phyloP scores from a whole-genome alignment of 2,113 vertebrate species.

The Potamarius usumacintae region DNA sequence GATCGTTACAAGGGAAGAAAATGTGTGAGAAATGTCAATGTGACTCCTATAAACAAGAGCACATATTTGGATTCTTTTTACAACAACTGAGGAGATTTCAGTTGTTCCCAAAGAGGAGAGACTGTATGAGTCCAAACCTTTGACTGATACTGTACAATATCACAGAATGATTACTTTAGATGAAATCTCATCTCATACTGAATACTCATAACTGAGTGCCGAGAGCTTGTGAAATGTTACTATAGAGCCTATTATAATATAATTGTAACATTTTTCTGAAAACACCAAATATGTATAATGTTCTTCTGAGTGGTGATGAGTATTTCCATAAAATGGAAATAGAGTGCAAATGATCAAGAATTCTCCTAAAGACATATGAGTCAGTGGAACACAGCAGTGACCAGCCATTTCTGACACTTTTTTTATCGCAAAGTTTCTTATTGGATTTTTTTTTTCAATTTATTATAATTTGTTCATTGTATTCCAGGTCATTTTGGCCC shows the following conservation, averaged over 20 bases:
- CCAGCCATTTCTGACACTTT: background rate
- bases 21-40: too few relatives aligned
- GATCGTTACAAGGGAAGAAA: too few relatives aligned
- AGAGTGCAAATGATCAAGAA: background rate
- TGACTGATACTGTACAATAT: too few relatives aligned
- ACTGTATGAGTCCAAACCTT: too few relatives aligned
- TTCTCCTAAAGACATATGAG: background rate
- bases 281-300: background rate
- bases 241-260: background rate
- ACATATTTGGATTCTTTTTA: too few relatives aligned
- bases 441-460: background rate
- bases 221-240: too few relatives aligned
- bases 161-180: too few relatives aligned
- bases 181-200: too few relatives aligned
- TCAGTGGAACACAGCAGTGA: background rate
- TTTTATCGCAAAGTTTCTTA: background rate
- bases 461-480: background rate
- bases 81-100: too few relatives aligned
- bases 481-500: background rate
- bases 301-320: background rate
- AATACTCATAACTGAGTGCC: too few relatives aligned
- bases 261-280: background rate
- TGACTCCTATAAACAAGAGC: too few relatives aligned
- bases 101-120: too few relatives aligned
- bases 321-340: background rate